These are phyloP conservation scores for Anniella stebbinsi DNA, from an alignment of 2,797 vertebrate genomes.

Conservation along the genomic window DNA sequence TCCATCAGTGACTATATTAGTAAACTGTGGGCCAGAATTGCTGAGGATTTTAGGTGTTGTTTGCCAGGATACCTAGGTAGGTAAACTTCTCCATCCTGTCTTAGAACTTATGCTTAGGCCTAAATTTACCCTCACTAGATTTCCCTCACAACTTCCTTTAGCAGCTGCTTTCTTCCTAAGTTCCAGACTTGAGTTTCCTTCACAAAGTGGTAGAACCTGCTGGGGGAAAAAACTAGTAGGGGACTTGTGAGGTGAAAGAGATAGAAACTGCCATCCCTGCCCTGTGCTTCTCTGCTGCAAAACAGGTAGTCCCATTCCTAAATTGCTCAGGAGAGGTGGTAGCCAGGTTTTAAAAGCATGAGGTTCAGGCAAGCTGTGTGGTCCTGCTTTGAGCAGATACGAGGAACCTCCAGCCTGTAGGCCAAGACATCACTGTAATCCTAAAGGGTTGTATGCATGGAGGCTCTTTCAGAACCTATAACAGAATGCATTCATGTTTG, in stretches of 20 bases:
- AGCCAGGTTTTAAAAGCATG: neutral
- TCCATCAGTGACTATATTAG: neutral
- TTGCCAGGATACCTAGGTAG: neutral
- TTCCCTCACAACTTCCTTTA: neutral
- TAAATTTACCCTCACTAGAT: neutral
- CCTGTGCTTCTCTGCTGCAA: neutral
- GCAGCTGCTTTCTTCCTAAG: neutral
- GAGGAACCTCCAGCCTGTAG: no score
- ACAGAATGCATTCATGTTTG: no score
- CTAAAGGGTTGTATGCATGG: no score
- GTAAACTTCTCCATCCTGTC: neutral
- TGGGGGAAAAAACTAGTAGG: no score
- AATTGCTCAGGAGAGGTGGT: neutral
- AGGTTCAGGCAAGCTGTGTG: neutral
- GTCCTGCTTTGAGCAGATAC: neutral
- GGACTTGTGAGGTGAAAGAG: neutral
- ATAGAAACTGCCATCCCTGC: neutral
- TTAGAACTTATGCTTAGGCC: neutral
- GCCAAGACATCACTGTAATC: no score
- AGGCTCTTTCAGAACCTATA: no score
- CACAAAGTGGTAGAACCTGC: neutral
- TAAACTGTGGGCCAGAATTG: neutral
- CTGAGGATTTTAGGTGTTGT: neutral
- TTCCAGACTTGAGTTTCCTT: neutral
- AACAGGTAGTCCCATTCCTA: no score